Percentiles rank a stretch among this genome's conserved stretches.
These are phyloP conservation scores for Alces alces DNA, from an alignment of 2,113 vertebrate genomes.

Conservation along the genomic window DNA sequence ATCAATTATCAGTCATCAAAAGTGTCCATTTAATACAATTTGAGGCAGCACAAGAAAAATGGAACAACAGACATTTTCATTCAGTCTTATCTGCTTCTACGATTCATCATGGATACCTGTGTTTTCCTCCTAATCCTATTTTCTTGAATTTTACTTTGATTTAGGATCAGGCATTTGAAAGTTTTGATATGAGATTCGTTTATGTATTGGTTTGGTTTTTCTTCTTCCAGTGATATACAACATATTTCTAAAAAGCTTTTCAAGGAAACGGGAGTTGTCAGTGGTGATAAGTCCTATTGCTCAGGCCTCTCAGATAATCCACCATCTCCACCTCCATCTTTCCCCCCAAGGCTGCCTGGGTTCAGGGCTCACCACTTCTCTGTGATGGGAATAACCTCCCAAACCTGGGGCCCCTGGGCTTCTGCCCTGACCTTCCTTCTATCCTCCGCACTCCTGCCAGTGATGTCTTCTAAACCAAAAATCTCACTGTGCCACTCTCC, in stretches of 20 bases:
- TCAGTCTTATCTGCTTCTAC: neutral
- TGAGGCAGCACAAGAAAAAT: neutral
- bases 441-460: neutral
- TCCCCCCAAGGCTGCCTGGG: fast-evolving
- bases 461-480: neutral
- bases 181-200: neutral
- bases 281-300: neutral
- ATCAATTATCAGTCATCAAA: neutral
- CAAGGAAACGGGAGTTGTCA: neutral
- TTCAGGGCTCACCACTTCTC: neutral
- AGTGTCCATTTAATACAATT: neutral
- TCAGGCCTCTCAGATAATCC: neutral
- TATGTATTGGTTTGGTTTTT: neutral
- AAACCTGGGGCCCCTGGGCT: neutral
- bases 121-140: neutral
- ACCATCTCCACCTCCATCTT: neutral
- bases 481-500: neutral
- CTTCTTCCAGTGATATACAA: neutral
- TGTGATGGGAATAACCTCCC: neutral
- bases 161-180: neutral
- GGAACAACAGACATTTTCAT: neutral
- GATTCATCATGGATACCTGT: neutral
- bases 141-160: neutral
- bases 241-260: neutral
- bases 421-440: neutral